Evolutionary conservation across 2,888 invertebrate genomes (phyloP).

Genomic region (Alentia gelatinosa): DNA sequence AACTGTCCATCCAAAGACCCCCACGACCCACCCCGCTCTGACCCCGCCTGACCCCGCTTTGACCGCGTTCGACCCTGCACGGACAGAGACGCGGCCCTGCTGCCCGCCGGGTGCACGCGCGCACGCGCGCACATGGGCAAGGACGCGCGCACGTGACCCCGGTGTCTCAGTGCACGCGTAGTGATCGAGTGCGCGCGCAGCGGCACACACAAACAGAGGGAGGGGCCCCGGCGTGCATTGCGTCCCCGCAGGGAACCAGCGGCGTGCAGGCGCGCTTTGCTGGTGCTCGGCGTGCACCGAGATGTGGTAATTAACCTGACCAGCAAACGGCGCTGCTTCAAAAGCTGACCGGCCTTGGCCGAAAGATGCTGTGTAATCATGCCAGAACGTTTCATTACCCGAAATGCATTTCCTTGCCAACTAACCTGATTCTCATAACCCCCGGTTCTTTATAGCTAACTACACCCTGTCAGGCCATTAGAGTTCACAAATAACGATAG

Average conservation of each 20-base stretch:
- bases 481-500: too few species aligned
- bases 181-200: constrained; percentile 30
- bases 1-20: constrained; percentile 40
- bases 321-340: not conserved
- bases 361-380: constrained; percentile 6
- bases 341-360: constrained; percentile 38
- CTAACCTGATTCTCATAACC: not conserved
- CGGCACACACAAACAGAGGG: not conserved
- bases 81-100: constrained; percentile 14
- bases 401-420: not conserved
- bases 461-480: not conserved
- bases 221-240: not conserved
- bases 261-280: not conserved
- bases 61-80: constrained; percentile 22
- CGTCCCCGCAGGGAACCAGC: too few species aligned
- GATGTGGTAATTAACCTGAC: constrained; percentile 43
- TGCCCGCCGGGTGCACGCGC: not conserved
- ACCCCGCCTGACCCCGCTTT: constrained; percentile 19
- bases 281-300: not conserved
- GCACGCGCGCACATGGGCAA: not conserved
- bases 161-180: constrained; percentile 19
- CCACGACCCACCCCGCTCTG: not conserved
- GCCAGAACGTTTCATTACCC: constrained; percentile 12
- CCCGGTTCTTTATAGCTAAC: not conserved
- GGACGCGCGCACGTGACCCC: constrained; percentile 38